Percentiles rank a stretch among this genome's conserved stretches.
These are phyloP conservation scores for Apostichopus parvimensis DNA, from an alignment of 35 echinoderm and acorn worm genomes.

Conservation along the genomic window DNA sequence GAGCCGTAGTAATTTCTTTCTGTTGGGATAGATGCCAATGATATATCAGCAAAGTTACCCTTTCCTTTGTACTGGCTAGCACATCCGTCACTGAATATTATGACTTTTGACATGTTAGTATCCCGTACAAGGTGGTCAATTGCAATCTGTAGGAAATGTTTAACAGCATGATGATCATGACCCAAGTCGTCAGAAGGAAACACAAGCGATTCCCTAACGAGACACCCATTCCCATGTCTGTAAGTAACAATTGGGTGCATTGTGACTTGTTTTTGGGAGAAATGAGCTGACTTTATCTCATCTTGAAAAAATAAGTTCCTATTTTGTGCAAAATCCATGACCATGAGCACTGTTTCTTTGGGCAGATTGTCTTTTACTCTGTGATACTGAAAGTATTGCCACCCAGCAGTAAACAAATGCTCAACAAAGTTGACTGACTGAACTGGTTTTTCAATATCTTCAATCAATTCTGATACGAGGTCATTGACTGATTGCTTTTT, in stretches of 20 bases:
- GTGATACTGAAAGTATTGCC: conserved; percentile 37
- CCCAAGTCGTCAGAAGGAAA: not conserved
- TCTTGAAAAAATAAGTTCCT: conserved; percentile 43
- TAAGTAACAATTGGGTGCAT: conserved; percentile 43
- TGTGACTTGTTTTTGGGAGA: conserved; percentile 32
- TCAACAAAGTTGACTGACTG: not conserved
- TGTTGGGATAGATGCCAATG: not conserved
- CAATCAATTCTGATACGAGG: conserved; percentile 6
- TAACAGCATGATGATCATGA: conserved; percentile 43
- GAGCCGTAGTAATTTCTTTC: conserved; percentile 53
- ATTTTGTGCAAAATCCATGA: conserved; percentile 59
- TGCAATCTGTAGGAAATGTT: conserved; percentile 31
- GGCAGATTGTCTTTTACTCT: conserved; percentile 12
- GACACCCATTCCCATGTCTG: not conserved
- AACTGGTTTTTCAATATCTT: conserved; percentile 1
- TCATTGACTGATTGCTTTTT: not conserved
- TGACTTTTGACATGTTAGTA: not conserved
- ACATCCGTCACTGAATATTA: conserved; percentile 45
- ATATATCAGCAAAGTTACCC: conserved; percentile 53
- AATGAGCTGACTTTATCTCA: conserved; percentile 54
- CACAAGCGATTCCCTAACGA: not conserved
- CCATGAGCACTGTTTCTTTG: conserved; percentile 22
- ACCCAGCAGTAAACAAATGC: conserved; percentile 10
- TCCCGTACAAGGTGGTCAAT: not conserved
- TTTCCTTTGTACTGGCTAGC: conserved; percentile 46